A percentile compares a stretch with the other conserved stretches of the same genome.
These are phyloP conservation scores for Acropternis orthonyx DNA, from an alignment of 2,797 vertebrate species.

Conservation along the genomic window DNA sequence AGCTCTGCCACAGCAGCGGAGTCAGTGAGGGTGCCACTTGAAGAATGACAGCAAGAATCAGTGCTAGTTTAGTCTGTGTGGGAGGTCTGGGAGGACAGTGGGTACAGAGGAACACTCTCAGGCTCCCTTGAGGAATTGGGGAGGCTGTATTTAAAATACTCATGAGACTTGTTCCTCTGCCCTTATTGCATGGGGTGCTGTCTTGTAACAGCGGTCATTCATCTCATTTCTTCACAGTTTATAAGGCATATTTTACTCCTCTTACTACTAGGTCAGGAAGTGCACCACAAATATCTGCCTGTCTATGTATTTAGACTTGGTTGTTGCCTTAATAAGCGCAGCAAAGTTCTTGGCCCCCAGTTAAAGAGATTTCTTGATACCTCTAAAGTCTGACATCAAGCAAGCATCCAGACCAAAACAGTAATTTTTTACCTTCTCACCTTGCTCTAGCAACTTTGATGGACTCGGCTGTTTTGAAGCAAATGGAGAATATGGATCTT, in stretches of 20 bases:
- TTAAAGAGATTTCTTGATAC: background rate
- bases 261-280: background rate
- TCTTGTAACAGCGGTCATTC: background rate
- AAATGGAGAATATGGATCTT: background rate
- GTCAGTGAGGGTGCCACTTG: background rate
- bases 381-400: background rate
- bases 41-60: background rate
- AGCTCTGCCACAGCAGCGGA: background rate
- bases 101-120: background rate
- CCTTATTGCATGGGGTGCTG: background rate
- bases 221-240: background rate
- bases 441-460: background rate
- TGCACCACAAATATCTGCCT: background rate
- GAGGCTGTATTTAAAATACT: background rate
- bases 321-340: background rate
- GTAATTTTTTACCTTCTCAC: background rate
- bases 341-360: background rate
- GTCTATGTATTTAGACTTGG: background rate
- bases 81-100: background rate
- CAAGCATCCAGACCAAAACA: background rate
- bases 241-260: background rate
- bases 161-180: background rate
- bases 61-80: background rate
- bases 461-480: background rate
- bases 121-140: background rate